phyloP scores from a whole-genome alignment of 2,113 vertebrate genomes.

The Chiloscyllium plagiosum region DNA sequence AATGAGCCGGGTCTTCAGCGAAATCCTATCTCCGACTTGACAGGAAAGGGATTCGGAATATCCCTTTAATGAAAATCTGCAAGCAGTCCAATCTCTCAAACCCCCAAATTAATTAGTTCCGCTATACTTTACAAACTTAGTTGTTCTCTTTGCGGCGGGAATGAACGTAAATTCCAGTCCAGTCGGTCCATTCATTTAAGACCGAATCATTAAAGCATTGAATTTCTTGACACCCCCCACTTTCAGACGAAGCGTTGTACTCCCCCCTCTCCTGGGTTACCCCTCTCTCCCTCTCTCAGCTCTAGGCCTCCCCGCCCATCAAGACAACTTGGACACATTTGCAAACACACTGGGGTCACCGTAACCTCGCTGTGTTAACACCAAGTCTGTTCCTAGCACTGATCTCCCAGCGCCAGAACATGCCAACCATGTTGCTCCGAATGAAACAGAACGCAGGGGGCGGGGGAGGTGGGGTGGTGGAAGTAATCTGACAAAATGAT shows the following conservation, averaged over 20 bases:
- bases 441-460: too few species aligned
- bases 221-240: neutral
- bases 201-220: neutral
- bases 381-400: neutral
- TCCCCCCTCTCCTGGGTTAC: neutral
- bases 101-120: neutral
- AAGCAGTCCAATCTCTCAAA: neutral
- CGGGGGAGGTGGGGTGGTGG: too few species aligned
- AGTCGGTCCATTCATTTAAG: neutral
- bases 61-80: neutral
- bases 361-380: neutral
- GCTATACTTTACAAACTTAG: neutral
- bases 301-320: neutral
- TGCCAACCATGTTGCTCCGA: neutral
- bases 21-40: neutral
- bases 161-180: neutral
- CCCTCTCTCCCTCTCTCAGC: neutral
- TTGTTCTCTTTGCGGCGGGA: neutral
- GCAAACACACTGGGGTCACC: neutral
- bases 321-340: neutral
- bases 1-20: neutral
- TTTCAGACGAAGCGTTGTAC: neutral
- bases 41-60: neutral
- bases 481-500: neutral
- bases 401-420: neutral